Base-by-base conservation (phyloP, 2,113 vertebrate species). In the Bombycilla garrulus region DNA sequence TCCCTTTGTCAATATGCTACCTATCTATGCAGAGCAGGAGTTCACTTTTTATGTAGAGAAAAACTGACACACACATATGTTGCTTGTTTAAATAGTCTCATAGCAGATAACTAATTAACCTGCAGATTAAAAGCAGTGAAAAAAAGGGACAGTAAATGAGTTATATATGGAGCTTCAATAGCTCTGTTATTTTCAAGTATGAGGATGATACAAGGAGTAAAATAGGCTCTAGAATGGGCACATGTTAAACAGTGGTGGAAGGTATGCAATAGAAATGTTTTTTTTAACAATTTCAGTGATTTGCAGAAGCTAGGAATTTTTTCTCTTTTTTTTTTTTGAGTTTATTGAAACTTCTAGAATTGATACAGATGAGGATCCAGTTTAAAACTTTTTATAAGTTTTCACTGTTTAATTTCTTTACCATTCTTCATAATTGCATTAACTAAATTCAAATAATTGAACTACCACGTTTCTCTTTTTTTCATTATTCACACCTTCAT, bases 211-310 rank as follows among this genome's bases (percentile, higher is more conserved):
- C 35, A 35, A 84, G 3, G 11, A 67, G 7, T 26, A 67, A 94
- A 86, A 8, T 5, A 47, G 4, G 10, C 53, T 65, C 51, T 21
- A 77, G 11, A 57, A 64, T 4, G 19, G 14, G 11, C 25, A 77
- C 2, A 5, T 45, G 16, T 10, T 22, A 76, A 60, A 16, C 5
- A 45, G 2, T 36, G 2, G 7, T 28, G 7, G 4, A 71, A 12
- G 1, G 2, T 35, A 16, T 44, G 26, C 0, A 2, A 31, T 18
- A 62, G 10, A 71, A 87, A 76, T 29, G 1, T 33, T 40, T 5
- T 77, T 77, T 89, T 62, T 14, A 58, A 62, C 1, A 31, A n/a
- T 40, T 64, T 42, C 5, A 35, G 12, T 40, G 79, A 58, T 66
- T 60, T 51, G 6, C 11, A 19, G 12, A 73, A 58, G 10, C 15